phyloP scores from a whole-genome alignment of 2,797 vertebrate species.

The Zalophus californianus region DNA sequence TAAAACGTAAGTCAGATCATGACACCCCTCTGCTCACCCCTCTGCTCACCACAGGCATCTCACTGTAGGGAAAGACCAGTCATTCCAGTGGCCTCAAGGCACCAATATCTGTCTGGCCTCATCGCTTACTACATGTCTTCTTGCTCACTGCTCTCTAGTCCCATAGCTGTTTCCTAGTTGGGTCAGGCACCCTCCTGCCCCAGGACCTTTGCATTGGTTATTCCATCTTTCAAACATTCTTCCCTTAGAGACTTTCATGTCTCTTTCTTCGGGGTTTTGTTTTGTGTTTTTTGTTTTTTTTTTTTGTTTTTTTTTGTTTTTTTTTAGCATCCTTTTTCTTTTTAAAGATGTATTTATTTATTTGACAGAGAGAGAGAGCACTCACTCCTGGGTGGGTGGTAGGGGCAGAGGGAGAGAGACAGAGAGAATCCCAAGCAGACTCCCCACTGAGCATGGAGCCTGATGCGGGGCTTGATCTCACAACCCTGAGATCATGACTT shows the following conservation, averaged over 20 bases:
- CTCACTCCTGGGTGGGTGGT: background rate
- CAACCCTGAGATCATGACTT: background rate
- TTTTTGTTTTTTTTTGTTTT: background rate
- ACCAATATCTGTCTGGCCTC: fast-evolving
- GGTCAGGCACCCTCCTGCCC: background rate
- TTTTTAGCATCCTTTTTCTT: background rate
- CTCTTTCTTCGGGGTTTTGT: background rate
- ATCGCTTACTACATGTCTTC: fast-evolving
- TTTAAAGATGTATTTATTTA: background rate
- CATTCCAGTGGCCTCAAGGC: background rate
- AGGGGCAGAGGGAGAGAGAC: background rate
- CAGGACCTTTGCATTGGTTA: background rate
- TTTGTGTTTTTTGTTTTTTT: background rate
- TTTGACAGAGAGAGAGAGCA: background rate
- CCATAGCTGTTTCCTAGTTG: background rate
- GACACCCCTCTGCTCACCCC: background rate
- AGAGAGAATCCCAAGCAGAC: background rate
- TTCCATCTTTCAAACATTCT: background rate
- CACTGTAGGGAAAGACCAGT: background rate
- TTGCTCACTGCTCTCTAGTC: background rate
- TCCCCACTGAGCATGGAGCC: background rate
- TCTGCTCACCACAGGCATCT: background rate
- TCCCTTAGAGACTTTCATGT: background rate
- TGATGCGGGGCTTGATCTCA: background rate
- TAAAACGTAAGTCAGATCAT: background rate